phyloP scores from a whole-genome alignment of 2,888 invertebrate genomes.

The Rotaria magnacalcarata region DNA sequence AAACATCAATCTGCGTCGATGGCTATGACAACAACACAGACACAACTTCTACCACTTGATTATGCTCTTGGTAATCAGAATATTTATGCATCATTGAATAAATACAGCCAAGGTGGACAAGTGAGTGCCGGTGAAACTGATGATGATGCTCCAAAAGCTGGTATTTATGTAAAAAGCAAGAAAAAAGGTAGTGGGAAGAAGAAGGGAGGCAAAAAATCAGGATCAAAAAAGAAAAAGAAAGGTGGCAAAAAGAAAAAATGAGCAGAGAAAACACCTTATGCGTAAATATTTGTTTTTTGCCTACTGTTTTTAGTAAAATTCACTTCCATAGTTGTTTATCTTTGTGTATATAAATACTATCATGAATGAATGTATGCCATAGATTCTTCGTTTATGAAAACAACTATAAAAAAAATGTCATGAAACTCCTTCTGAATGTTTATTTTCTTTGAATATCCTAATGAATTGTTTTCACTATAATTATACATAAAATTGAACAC shows the following conservation, averaged over 20 bases:
- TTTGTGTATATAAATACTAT: too few species aligned
- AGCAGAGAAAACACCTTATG: not conserved
- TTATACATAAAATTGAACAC: too few species aligned
- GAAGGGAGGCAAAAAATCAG: not conserved
- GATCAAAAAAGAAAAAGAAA: conserved; percentile 16
- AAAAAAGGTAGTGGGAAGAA: not conserved
- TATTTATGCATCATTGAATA: not conserved
- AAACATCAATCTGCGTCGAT: not conserved
- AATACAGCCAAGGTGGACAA: not conserved
- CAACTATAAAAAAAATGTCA: too few species aligned
- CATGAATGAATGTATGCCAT: too few species aligned
- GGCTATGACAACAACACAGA: not conserved
- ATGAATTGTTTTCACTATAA: too few species aligned
- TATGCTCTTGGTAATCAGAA: not conserved
- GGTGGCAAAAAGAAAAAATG: conserved; percentile 1
- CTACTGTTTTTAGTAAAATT: not conserved
- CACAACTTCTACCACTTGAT: not conserved
- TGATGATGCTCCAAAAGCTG: not conserved
- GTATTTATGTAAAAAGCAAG: not conserved
- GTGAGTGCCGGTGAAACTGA: not conserved
- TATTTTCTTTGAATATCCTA: too few species aligned
- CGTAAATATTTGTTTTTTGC: not conserved
- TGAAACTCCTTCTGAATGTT: too few species aligned
- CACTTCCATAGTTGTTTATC: too few species aligned
- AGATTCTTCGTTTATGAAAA: too few species aligned